Evolutionary conservation across 2,113 vertebrate species (phyloP).

Genomic region (Vulpes vulpes): DNA sequence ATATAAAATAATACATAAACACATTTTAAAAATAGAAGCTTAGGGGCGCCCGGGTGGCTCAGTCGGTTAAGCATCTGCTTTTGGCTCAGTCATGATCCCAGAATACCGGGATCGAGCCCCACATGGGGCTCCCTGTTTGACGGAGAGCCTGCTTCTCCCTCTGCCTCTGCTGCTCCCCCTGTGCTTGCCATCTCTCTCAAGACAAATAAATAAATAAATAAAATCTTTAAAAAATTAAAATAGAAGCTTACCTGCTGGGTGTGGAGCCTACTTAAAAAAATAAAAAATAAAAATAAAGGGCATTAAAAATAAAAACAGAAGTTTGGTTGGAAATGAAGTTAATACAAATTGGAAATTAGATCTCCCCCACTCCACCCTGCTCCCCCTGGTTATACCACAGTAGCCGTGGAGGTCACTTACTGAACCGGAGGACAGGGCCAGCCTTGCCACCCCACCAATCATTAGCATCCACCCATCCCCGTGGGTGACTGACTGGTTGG

Average conservation of each 20-base stretch:
- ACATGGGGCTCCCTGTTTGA: too few species aligned
- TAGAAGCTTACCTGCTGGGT: not conserved
- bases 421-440: not conserved
- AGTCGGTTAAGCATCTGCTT: too few species aligned
- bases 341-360: not conserved
- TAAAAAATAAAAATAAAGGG: not conserved
- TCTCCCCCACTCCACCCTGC: not conserved
- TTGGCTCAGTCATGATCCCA: too few species aligned
- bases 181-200: too few species aligned
- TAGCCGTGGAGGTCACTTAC: not conserved
- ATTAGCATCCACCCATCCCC: not conserved
- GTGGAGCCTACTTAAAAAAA: not conserved
- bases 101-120: too few species aligned
- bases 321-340: not conserved
- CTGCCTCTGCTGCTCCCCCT: too few species aligned
- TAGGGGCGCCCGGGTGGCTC: too few species aligned
- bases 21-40: not conserved
- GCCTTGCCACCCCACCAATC: too few species aligned
- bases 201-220: too few species aligned
- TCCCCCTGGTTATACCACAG: too few species aligned
- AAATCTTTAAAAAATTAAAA: not conserved
- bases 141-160: too few species aligned
- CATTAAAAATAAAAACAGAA: not conserved
- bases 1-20: not conserved
- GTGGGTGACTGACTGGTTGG: not conserved